These are phyloP conservation scores for Epiblema foenella DNA, from an alignment of 2,888 invertebrate genomes.

Conservation along the genomic window DNA sequence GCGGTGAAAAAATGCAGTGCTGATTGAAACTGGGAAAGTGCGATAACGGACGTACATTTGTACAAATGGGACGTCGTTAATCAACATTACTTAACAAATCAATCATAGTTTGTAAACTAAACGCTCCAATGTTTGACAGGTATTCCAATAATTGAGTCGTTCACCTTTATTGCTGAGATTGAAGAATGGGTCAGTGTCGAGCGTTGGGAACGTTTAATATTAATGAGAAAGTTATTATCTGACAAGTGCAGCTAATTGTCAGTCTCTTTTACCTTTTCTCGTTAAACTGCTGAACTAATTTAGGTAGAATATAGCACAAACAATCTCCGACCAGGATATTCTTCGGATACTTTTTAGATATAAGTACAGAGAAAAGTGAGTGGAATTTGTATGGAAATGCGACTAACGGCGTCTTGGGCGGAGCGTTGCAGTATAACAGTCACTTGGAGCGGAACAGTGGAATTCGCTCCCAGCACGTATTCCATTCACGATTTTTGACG, in stretches of 20 bases:
- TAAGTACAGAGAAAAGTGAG: background rate
- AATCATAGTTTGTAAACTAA: background rate
- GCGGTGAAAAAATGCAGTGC: constrained; percentile 46
- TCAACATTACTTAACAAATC: background rate
- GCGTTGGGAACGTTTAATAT: too few relatives aligned
- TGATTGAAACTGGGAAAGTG: constrained; percentile 47
- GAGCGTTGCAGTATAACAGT: background rate
- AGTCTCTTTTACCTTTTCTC: background rate
- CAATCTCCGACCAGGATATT: too few relatives aligned
- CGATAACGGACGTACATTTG: constrained; percentile 38
- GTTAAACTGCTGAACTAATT: background rate
- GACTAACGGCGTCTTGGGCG: background rate
- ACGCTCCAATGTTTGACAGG: too few relatives aligned
- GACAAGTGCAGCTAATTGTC: background rate
- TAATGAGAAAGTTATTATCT: too few relatives aligned
- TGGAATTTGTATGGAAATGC: background rate
- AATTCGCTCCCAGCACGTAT: background rate
- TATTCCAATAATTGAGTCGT: background rate
- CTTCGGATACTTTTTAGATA: background rate
- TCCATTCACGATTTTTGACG: background rate
- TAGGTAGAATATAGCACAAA: too few relatives aligned
- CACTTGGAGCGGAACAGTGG: constrained; percentile 17
- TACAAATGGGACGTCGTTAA: background rate
- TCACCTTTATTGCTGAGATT: too few relatives aligned
- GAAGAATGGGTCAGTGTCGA: too few relatives aligned